Percentiles rank a stretch among this genome's conserved stretches.
phyloP scores from a whole-genome alignment of 2,797 vertebrate species.

The Chelmon rostratus region DNA sequence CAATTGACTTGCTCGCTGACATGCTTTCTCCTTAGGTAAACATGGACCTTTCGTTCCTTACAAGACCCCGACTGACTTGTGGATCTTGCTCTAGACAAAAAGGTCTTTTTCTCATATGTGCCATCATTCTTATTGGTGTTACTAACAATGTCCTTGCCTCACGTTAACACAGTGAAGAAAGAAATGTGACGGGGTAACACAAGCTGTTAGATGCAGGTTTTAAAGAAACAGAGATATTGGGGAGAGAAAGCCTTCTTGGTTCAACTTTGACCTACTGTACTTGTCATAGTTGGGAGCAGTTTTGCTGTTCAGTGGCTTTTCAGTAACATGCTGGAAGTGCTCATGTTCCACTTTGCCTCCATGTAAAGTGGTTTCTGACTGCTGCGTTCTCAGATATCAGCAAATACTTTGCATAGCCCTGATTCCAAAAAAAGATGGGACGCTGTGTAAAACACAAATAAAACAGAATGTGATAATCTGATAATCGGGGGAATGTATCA shows the following conservation, averaged over 20 bases:
- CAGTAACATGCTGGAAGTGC: too few relatives aligned
- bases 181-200: too few relatives aligned
- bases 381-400: neutral
- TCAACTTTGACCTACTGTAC: neutral
- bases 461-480: too few relatives aligned
- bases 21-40: slow-evolving; percentile 69
- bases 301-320: neutral
- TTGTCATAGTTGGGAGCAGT: neutral
- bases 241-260: neutral
- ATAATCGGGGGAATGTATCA: too few relatives aligned
- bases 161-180: neutral
- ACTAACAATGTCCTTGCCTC: neutral
- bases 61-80: slow-evolving; percentile 67
- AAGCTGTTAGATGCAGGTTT: too few relatives aligned
- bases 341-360: neutral
- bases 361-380: neutral
- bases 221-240: too few relatives aligned
- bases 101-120: neutral
- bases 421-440: too few relatives aligned
- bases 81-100: slow-evolving; percentile 22
- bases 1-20: slow-evolving; percentile 69
- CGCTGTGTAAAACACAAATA: too few relatives aligned
- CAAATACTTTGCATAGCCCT: too few relatives aligned
- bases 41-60: slow-evolving; percentile 61
- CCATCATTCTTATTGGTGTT: neutral